A percentile compares a stretch with the other conserved stretches of the same genome.
phyloP scores from a whole-genome alignment of 2,888 invertebrate genomes.

The Trissolcus japonicus region DNA sequence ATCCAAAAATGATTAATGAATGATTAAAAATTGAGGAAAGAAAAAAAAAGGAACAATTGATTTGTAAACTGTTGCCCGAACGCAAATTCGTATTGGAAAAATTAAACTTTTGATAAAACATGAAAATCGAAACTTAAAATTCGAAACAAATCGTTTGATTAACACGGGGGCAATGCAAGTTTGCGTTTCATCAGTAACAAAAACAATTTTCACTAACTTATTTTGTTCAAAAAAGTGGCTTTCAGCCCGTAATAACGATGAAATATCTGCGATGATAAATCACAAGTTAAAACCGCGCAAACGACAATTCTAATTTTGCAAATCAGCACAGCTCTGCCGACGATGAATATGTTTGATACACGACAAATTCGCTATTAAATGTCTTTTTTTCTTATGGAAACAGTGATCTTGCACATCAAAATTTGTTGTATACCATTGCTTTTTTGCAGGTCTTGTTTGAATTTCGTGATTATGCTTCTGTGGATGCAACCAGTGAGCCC shows the following conservation, averaged over 20 bases:
- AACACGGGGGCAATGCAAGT: slow-evolving; percentile 5
- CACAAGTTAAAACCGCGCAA: slow-evolving; percentile 21
- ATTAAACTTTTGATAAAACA: background rate
- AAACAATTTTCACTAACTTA: background rate
- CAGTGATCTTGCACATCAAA: no score
- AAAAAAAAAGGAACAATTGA: slow-evolving; percentile 20
- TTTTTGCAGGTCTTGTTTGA: slow-evolving; percentile 17
- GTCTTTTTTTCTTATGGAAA: slow-evolving; percentile 22
- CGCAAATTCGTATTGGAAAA: slow-evolving; percentile 10
- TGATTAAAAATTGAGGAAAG: slow-evolving; percentile 12
- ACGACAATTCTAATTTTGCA: slow-evolving; percentile 30
- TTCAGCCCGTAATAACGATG: background rate
- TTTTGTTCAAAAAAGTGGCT: slow-evolving; percentile 3
- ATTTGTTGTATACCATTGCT: slow-evolving; percentile 12
- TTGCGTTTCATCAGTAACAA: slow-evolving; percentile 29
- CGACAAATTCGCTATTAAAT: slow-evolving; percentile 39
- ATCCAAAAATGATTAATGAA: slow-evolving; percentile 34
- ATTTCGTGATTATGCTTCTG: slow-evolving; percentile 77
- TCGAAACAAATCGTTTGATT: background rate
- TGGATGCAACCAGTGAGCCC: slow-evolving; percentile 79
- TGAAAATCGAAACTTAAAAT: background rate
- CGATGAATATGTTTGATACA: slow-evolving; percentile 27
- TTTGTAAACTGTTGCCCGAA: slow-evolving; percentile 1
- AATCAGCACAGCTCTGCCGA: slow-evolving; percentile 31
- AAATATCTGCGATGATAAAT: slow-evolving; percentile 34